Conservation (phyloP, 2,888 invertebrate species). For the Nemotelus pantherinus region DNA sequence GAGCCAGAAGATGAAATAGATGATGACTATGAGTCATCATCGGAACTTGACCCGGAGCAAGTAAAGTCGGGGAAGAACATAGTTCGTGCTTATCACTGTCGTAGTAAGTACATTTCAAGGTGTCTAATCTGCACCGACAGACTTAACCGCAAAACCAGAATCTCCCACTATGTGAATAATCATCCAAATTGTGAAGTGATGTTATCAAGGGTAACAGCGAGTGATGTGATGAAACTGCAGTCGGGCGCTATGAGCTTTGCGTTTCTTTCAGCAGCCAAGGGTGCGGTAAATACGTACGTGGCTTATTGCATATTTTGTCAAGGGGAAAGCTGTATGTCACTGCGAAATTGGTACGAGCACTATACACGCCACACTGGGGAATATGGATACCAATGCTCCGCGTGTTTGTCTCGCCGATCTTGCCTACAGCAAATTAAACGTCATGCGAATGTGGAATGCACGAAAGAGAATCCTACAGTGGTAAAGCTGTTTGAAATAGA, state of each 20-base stretch:
- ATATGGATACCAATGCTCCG: conserved; percentile 72
- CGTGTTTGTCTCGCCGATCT: conserved; percentile 34
- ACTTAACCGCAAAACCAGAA: conserved; percentile 51
- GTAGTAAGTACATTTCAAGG: conserved; percentile 48
- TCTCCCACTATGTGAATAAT: conserved; percentile 48
- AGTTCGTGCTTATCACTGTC: conserved; percentile 46
- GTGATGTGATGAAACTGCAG: conserved; percentile 40
- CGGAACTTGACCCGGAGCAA: neutral
- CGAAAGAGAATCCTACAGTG: conserved; percentile 6
- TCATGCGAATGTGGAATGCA: conserved; percentile 51
- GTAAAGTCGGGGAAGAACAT: conserved; percentile 19
- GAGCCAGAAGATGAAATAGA: neutral
- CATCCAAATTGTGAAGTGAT: conserved; percentile 59
- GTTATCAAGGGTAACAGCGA: conserved; percentile 57
- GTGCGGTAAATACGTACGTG: conserved; percentile 22
- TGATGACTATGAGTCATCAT: conserved; percentile 17
- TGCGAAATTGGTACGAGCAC: conserved; percentile 68
- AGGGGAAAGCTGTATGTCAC: conserved; percentile 28
- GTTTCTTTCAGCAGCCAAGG: conserved; percentile 23
- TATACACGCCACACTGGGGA: conserved; percentile 82
- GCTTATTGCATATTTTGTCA: conserved; percentile 47
- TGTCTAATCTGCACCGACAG: conserved; percentile 55
- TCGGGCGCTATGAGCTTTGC: conserved; percentile 39
- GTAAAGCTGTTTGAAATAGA: conserved; percentile 35
- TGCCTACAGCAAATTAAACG: conserved; percentile 40